Percentiles rank a stretch among this genome's conserved stretches.
Evolutionary conservation across 2,113 vertebrate species (phyloP).

Genomic region (Cochlearius cochlearius): DNA sequence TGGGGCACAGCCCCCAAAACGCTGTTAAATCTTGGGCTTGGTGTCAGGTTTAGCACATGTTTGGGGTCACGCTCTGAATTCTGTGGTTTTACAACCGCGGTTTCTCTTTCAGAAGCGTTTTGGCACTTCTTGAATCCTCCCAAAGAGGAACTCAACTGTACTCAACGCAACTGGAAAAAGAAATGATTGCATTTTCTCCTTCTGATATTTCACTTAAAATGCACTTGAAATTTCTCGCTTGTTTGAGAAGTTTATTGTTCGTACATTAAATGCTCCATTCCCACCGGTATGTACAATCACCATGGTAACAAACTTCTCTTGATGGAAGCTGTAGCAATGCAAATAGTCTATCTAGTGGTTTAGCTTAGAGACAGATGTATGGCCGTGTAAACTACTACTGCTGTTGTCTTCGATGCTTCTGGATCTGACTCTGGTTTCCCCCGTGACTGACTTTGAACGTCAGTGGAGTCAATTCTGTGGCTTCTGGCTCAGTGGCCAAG

Average conservation of each 20-base stretch:
- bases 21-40: fast-evolving
- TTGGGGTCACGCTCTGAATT: neutral
- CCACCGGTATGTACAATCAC: neutral
- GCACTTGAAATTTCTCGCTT: neutral
- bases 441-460: neutral
- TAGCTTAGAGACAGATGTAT: neutral
- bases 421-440: neutral
- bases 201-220: neutral
- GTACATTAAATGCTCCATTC: neutral
- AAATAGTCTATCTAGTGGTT: neutral
- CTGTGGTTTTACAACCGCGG: neutral
- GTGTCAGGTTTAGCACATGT: neutral
- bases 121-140: neutral
- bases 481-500: neutral
- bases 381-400: neutral
- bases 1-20: neutral
- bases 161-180: neutral
- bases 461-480: fast-evolving
- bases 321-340: neutral
- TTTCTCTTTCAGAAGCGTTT: neutral
- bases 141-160: neutral
- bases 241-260: neutral
- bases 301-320: neutral
- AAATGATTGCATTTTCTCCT: neutral
- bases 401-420: neutral